These are phyloP conservation scores for Pterocles burchelli DNA, from an alignment of 2,113 vertebrate species.

Conservation along the genomic window DNA sequence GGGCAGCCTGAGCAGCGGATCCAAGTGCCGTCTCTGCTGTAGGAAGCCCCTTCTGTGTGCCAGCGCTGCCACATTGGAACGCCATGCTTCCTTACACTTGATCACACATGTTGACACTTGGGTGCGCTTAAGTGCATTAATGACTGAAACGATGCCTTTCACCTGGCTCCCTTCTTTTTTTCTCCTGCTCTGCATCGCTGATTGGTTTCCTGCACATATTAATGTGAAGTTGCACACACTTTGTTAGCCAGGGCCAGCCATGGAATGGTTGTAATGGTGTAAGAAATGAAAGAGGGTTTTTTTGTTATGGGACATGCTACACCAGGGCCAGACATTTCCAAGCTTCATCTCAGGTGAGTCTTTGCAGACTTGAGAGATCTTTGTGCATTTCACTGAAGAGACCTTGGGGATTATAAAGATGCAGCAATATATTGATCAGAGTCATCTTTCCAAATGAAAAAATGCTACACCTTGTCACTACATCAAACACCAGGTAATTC, in stretches of 20 bases:
- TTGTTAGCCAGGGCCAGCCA: neutral
- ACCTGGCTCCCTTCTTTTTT: conserved; percentile 34
- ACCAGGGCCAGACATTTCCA: neutral
- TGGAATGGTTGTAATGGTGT: neutral
- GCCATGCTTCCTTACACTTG: conserved; percentile 65
- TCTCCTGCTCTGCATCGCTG: neutral
- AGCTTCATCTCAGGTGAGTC: neutral
- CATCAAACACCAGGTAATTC: neutral
- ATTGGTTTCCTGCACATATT: conserved; percentile 21
- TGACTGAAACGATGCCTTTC: conserved; percentile 58
- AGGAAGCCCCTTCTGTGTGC: conserved; percentile 54
- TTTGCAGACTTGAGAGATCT: neutral
- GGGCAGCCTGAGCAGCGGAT: conserved; percentile 66
- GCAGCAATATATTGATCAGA: neutral
- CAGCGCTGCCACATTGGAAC: conserved; percentile 42
- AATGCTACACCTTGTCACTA: neutral
- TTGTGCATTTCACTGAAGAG: neutral
- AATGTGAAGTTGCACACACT: neutral
- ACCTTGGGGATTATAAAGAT: neutral
- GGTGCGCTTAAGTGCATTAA: conserved; percentile 66
- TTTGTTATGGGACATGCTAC: neutral
- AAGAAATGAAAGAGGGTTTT: neutral
- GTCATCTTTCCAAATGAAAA: neutral
- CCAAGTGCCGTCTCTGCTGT: conserved; percentile 65
- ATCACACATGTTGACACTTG: conserved; percentile 62